Evolutionary conservation across 2,113 vertebrate species (phyloP), one percentile per base, ranked within the genome.

Genomic region (Brienomyrus longianalis): DNA sequence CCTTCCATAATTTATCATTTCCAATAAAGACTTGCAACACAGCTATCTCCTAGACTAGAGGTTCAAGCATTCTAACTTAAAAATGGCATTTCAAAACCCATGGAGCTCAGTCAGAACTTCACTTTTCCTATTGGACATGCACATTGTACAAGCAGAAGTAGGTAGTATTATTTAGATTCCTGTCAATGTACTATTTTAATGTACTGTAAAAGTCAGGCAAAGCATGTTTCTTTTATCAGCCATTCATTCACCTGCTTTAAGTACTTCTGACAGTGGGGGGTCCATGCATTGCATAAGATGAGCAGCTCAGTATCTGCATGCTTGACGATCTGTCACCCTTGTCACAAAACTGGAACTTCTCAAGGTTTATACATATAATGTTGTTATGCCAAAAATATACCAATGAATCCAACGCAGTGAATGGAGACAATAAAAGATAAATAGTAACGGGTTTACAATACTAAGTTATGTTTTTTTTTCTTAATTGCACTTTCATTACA

Each of bases 1-100:
- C 21, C 10, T 66, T 88, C 35, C 87, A 45, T 66, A 66, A 80
- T 89, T 89, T 52, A 52, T 83, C 87, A 80, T 48, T 56, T 83
- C 15, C 23, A 83, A 84, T 89, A 59, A 83, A 83, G 77, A 84
- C 39, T 27, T 50, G 2, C 27, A 21, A 89, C 27, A 39, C 17
- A 10, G 88, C 19, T 52, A 23, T 52, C 23, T 13, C 31, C 70
- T 45, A 31, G 31, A 52, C 51, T 27, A 70, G 3, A n/a, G 45
- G 39, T 39, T 9, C 10, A 45, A 21, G 56, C 13, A 59, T 62
- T 66, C 19, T 45, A 21, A 88, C 23, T 88, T 59, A 66, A 62
- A 88, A n/a, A 88, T 56, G 23, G 35, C 27, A 47, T 66, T 39
- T 62, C 17, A 52, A 74, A 45, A 45, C 74, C 74, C 51, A 51